phyloP scores from a whole-genome alignment of 2,888 invertebrate genomes.

The Tetrapedia diversipes region DNA sequence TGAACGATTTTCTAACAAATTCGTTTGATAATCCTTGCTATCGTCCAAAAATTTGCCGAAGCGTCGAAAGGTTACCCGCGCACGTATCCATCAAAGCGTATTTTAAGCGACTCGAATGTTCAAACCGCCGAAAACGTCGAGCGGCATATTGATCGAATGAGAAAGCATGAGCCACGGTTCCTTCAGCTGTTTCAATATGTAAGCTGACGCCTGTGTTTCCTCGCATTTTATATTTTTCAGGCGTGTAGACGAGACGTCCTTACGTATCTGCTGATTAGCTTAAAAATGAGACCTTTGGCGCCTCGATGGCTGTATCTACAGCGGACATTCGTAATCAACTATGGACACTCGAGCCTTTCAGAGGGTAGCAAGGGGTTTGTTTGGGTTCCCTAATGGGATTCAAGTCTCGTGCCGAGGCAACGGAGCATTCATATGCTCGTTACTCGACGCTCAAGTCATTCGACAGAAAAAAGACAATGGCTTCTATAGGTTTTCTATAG shows the following conservation, averaged over 20 bases:
- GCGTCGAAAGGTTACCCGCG: slow-evolving; percentile 28
- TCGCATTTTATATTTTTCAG: slow-evolving; percentile 37
- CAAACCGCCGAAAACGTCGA: slow-evolving; percentile 14
- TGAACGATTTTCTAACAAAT: too few relatives aligned
- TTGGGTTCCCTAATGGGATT: slow-evolving; percentile 57
- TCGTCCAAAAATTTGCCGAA: slow-evolving; percentile 25
- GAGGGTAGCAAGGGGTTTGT: slow-evolving; percentile 48
- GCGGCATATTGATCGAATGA: slow-evolving; percentile 54
- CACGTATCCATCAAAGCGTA: slow-evolving; percentile 25
- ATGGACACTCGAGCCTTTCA: slow-evolving; percentile 8
- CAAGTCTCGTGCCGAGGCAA: slow-evolving; percentile 47
- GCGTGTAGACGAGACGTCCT: slow-evolving; percentile 51
- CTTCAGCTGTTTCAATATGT: slow-evolving; percentile 51
- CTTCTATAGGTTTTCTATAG: slow-evolving; percentile 1
- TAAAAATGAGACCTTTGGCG: slow-evolving; percentile 65
- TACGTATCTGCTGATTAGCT: slow-evolving; percentile 62
- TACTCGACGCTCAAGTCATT: slow-evolving; percentile 54
- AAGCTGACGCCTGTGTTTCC: slow-evolving; percentile 43
- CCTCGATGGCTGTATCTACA: slow-evolving; percentile 36
- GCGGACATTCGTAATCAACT: slow-evolving; percentile 30
- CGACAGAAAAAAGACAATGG: slow-evolving; percentile 40
- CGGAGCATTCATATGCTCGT: slow-evolving; percentile 55
- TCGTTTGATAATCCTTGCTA: too few relatives aligned
- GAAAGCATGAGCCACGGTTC: slow-evolving; percentile 12
- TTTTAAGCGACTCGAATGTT: slow-evolving; percentile 32